These are phyloP conservation scores for Thereva unica DNA, from an alignment of 2,888 invertebrate species.

Conservation along the genomic window DNA sequence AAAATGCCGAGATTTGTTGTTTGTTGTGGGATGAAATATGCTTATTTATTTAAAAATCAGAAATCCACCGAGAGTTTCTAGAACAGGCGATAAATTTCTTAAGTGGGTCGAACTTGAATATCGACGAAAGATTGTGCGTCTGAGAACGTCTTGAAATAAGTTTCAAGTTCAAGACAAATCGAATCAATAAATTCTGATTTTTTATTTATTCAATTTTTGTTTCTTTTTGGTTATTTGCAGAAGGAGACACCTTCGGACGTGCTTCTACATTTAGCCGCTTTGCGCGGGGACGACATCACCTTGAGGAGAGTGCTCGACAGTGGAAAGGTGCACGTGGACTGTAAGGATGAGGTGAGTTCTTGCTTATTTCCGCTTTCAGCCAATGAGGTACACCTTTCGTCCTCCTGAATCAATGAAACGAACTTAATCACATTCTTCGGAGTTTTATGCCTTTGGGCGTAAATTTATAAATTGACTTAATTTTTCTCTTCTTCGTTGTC, in stretches of 20 bases:
- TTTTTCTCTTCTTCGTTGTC: no score
- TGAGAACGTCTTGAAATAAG: slow-evolving; percentile 2
- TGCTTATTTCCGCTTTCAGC: neutral
- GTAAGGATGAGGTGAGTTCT: slow-evolving; percentile 80
- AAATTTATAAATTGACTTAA: no score
- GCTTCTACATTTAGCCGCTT: slow-evolving; percentile 87
- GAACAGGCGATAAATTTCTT: no score
- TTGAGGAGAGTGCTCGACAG: slow-evolving; percentile 83
- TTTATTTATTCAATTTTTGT: slow-evolving; percentile 9
- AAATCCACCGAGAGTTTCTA: no score
- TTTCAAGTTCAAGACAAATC: slow-evolving; percentile 1
- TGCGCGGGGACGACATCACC: slow-evolving; percentile 79
- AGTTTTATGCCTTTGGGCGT: no score
- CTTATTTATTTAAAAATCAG: no score
- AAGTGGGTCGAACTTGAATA: no score
- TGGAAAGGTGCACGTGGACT: slow-evolving; percentile 93
- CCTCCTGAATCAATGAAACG: no score
- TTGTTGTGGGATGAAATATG: no score
- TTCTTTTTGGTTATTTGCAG: slow-evolving; percentile 60
- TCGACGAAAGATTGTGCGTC: neutral
- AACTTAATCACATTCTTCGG: no score
- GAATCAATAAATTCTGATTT: slow-evolving; percentile 5
- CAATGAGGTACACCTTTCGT: no score
- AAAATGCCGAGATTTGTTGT: no score
- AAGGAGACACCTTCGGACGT: slow-evolving; percentile 93